Base-by-base conservation (phyloP, 2,797 vertebrate genomes). In the Mormyrops boulengeri region DNA sequence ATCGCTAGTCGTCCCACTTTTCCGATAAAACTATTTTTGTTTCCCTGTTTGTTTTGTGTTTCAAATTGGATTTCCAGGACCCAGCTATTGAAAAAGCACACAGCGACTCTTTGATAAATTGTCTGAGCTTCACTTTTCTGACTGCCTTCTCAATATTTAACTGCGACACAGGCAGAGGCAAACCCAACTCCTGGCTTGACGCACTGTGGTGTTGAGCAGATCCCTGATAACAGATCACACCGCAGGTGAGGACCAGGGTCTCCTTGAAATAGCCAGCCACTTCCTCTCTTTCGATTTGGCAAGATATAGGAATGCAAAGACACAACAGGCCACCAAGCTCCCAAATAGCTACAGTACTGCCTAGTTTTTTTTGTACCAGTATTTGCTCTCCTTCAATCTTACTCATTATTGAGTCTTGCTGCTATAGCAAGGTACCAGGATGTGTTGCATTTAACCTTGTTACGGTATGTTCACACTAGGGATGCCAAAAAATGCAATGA, bases 11-110 rank as follows among this genome's bases (percentile, higher is more conserved):
- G 93, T 90, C 91, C 93, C 92, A 91, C 41, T 88, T 88, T 66
- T 91, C 92, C 47, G 50, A 90, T 91, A 93, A 92, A 94, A 89
- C 93, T 93, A 92, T 91, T 89, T 91, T 93, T 92, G 91, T 80
- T 90, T 90, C 88, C 73, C 90, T 92, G 89, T 90, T 93, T 57
- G 17, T 44, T 60, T 60, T 44, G 52, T 11, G 44, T 88, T 44
- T 62, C 22, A 69, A 88, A 66, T 47, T 55, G 38, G 41, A 88
- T 88, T 88, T 88, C 57, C 44, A 41, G 57, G 57, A 47, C 87
- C 87, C 34, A 1, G 87, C 87, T 30, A 60, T 47, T 52, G n/a
- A 60, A 60, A 87, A 57, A 57, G 26, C 53, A 2, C 14, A 17
- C 60, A 17, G 85, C 8, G 92, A 92, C 93, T 91, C 91, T 66